Evolutionary conservation across 2,888 invertebrate genomes (phyloP).

Genomic region (Latrodectus hesperus): DNA sequence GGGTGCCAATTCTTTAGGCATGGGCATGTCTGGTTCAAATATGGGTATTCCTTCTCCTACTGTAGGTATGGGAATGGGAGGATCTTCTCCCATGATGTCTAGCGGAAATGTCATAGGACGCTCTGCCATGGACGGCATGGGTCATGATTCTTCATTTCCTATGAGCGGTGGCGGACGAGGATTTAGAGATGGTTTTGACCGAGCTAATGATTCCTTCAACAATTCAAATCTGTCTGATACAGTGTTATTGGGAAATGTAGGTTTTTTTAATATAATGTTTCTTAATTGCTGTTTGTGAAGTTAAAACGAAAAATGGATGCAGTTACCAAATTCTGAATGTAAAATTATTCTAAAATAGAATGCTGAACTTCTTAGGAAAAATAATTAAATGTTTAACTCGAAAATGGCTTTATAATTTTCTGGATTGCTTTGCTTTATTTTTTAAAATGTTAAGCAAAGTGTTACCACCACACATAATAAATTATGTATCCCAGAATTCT

Average conservation of each 20-base stretch:
- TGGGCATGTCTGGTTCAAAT: slow-evolving; percentile 60
- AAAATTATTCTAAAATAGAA: background rate
- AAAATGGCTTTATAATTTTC: too few species aligned
- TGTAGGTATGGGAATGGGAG: slow-evolving; percentile 58
- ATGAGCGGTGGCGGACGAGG: slow-evolving; percentile 36
- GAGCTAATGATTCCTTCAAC: slow-evolving; percentile 54
- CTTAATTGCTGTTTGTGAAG: background rate
- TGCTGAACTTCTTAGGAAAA: too few species aligned
- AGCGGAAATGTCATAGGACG: slow-evolving; percentile 52
- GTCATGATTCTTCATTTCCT: slow-evolving; percentile 50
- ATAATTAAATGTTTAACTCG: too few species aligned
- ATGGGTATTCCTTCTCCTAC: slow-evolving; percentile 50
- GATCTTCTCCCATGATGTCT: slow-evolving; percentile 56
- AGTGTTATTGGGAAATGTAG: slow-evolving; percentile 66
- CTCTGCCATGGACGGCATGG: slow-evolving; percentile 49
- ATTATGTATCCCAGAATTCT: too few species aligned
- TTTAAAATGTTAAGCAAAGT: too few species aligned
- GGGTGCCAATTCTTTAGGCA: slow-evolving; percentile 70
- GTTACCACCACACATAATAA: too few species aligned
- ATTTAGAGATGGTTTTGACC: slow-evolving; percentile 62
- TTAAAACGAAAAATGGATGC: background rate
- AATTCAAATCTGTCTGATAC: slow-evolving; percentile 57
- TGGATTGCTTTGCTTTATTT: too few species aligned
- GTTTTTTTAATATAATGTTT: slow-evolving; percentile 19
- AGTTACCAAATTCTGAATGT: background rate